Conservation (phyloP, 2,113 vertebrate species). For the Cynoglossus semilaevis region DNA sequence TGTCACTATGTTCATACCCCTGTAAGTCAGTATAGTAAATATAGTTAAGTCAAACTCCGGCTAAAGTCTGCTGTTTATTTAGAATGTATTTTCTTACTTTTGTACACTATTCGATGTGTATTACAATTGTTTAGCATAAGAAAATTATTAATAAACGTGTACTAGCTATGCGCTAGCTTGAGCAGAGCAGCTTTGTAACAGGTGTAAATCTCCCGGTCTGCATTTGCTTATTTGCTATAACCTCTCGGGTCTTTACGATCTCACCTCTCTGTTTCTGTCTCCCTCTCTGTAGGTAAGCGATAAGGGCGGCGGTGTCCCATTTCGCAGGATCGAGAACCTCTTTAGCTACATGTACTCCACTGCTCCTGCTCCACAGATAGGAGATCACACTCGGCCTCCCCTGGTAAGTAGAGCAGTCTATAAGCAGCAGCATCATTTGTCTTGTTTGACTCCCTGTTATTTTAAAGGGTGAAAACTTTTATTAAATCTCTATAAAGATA, state of each 20-base stretch:
- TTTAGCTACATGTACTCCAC: conserved; percentile 98
- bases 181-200: too few relatives aligned
- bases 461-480: conserved; percentile 15
- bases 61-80: too few relatives aligned
- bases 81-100: too few relatives aligned
- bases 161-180: too few relatives aligned
- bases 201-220: background rate
- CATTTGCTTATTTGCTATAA: background rate
- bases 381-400: conserved; percentile 77
- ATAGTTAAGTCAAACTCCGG: too few relatives aligned
- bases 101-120: too few relatives aligned
- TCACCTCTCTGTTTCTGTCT: background rate
- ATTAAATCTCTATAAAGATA: background rate
- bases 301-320: conserved; percentile 86
- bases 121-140: too few relatives aligned
- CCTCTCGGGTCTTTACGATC: background rate
- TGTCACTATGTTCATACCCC: too few relatives aligned
- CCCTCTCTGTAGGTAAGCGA: conserved; percentile 83
- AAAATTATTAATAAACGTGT: too few relatives aligned
- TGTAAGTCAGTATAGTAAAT: too few relatives aligned
- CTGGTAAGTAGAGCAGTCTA: conserved; percentile 69
- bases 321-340: conserved; percentile 87
- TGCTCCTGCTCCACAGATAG: conserved; percentile 84
- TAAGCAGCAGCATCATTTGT: background rate
- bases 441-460: background rate